Base-by-base conservation (phyloP, 1,140 invertebrate genomes). In the Drosophila sproati region DNA sequence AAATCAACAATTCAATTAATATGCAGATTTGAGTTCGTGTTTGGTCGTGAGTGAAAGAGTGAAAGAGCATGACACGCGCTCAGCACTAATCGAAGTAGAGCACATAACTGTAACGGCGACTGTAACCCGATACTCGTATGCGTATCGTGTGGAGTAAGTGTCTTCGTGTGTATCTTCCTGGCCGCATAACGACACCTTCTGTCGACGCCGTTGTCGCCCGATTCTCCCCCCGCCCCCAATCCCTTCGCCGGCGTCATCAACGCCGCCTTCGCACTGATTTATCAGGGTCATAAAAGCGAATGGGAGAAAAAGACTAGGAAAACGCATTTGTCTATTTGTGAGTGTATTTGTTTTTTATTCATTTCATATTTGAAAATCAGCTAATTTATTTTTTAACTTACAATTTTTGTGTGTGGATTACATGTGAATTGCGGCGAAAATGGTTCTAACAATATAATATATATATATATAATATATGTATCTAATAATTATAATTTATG, bases 331-430 rank as follows among this genome's bases (percentile, higher is more conserved):
- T 54, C 52, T 64, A 56, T 66, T 73, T 73, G 57, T 69, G 57
- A 52, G 60, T 66, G 52, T 63, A 41, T 60, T 66, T 52, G 39
- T 55, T 57, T 74, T 59, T 62, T 69, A 63, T 62, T 80, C 63
- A 73, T 83, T 69, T 83, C 78, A 69, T 78, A 80, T 80, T 80
- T 52, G 57, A 85, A 85, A 85, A 85, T 85, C 82, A 66, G 81
- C 82, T 85, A 86, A 78, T 81, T 86, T 80, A 74, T 75, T 37
- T 12, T 61, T 61, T 75, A 83, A 82, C 79, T 81, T 83, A 81
- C 43, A 50, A 10, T 50, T 60, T 59, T 69, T 72, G 63, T 82
- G 72, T 82, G 72, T 76, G 77, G 69, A 74, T 86, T 86, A 86
- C 73, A 86, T 74, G 83, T 80, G 68, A 70, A 64, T 80, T 69